These are phyloP conservation scores for Helicoverpa assulta DNA, from an alignment of 2,888 invertebrate species.

Conservation along the genomic window DNA sequence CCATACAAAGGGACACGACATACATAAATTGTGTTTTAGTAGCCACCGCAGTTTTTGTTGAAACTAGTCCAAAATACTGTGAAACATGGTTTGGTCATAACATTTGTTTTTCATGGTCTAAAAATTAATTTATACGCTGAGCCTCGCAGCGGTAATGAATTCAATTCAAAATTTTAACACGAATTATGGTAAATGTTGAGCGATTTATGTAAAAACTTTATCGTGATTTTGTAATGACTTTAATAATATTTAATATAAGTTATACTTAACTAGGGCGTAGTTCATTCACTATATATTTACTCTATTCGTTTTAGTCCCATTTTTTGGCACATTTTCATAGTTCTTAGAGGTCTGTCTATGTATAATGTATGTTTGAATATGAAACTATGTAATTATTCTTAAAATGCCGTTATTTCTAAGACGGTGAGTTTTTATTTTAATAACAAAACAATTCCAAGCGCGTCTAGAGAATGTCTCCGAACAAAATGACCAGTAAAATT, in stretches of 20 bases:
- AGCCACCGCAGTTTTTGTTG: background rate
- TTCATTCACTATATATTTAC: too few relatives aligned
- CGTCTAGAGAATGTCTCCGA: constrained; percentile 1
- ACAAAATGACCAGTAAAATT: constrained; percentile 4
- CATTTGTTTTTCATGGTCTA: background rate
- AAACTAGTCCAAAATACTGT: constrained; percentile 16
- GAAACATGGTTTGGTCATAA: background rate
- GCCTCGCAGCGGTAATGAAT: background rate
- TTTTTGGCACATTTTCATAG: too few relatives aligned
- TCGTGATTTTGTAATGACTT: background rate
- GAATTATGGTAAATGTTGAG: background rate
- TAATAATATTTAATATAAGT: background rate
- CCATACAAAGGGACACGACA: background rate
- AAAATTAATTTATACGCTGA: background rate
- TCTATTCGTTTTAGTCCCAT: too few relatives aligned
- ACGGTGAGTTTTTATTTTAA: background rate
- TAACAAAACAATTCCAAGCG: background rate
- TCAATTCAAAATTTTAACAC: background rate
- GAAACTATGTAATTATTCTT: too few relatives aligned
- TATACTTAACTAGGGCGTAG: too few relatives aligned
- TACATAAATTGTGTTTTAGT: constrained; percentile 8
- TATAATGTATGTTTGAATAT: too few relatives aligned
- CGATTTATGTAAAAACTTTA: background rate
- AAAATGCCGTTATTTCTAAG: too few relatives aligned
- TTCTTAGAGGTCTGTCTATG: too few relatives aligned